Percentiles rank a stretch among this genome's conserved stretches.
These are phyloP conservation scores for Musca domestica DNA, from an alignment of 1,140 invertebrate species.

Conservation along the genomic window DNA sequence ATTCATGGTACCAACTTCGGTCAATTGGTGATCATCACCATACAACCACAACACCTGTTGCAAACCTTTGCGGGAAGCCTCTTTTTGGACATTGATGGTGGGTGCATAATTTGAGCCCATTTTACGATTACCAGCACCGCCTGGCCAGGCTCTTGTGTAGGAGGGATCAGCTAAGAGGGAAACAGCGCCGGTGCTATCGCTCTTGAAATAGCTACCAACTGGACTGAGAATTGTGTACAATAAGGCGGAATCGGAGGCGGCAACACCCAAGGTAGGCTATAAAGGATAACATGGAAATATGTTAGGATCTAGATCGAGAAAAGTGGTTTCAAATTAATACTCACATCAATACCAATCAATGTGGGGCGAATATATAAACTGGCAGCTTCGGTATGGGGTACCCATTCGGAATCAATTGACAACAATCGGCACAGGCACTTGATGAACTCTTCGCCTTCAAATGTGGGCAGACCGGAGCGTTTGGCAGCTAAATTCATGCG, in stretches of 20 bases:
- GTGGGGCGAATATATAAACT: constrained; percentile 97
- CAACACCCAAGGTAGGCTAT: constrained; percentile 88
- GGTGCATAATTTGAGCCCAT: constrained; percentile 93
- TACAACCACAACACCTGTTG: constrained; percentile 98
- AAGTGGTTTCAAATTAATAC: constrained; percentile 43
- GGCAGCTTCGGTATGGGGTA: constrained; percentile 83
- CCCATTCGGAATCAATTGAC: constrained; percentile 94
- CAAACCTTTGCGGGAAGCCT: constrained; percentile 75
- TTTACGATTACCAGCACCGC: constrained; percentile 91
- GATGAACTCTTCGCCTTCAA: constrained; percentile 85
- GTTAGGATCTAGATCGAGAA: background rate
- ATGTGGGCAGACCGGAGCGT: constrained; percentile 83
- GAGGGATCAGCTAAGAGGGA: constrained; percentile 60
- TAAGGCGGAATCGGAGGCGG: constrained; percentile 76
- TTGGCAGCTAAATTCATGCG: constrained; percentile 85
- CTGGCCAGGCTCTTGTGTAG: constrained; percentile 82
- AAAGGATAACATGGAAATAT: constrained; percentile 25
- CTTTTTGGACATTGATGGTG: constrained; percentile 77
- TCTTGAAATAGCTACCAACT: constrained; percentile 87
- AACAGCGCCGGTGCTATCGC: constrained; percentile 66
- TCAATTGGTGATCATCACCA: constrained; percentile 90
- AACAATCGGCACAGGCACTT: constrained; percentile 85
- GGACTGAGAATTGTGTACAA: constrained; percentile 91
- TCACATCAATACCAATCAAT: constrained; percentile 94
- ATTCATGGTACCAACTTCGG: constrained; percentile 99